Evolutionary conservation across 2,113 vertebrate genomes (phyloP).

Genomic region (Phalacrocorax carbo): DNA sequence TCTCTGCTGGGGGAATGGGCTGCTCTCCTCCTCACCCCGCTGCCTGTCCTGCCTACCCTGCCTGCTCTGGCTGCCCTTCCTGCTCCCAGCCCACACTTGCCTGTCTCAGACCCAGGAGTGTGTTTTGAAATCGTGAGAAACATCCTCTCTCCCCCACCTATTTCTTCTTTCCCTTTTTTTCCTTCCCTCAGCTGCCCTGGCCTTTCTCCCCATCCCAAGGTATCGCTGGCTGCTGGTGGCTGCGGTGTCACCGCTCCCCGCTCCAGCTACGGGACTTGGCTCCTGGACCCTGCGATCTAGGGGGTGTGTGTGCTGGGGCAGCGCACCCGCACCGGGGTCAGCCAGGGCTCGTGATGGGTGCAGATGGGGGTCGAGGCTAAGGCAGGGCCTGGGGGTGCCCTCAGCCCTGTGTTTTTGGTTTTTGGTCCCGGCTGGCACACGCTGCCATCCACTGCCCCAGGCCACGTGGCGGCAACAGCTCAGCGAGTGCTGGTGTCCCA

Average conservation of each 20-base stretch:
- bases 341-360: background rate
- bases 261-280: background rate
- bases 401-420: accelerated
- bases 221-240: background rate
- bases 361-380: accelerated
- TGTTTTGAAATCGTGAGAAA: background rate
- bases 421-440: accelerated
- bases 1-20: background rate
- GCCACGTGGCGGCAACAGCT: too few species aligned
- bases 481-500: accelerated
- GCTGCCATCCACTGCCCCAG: background rate
- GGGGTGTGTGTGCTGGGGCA: accelerated
- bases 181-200: accelerated
- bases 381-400: background rate
- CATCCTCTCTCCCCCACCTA: background rate
- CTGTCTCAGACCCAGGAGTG: background rate
- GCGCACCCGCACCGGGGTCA: accelerated
- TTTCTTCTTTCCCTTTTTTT: background rate
- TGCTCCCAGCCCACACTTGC: background rate
- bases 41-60: background rate
- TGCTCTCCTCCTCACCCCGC: accelerated
- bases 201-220: background rate
- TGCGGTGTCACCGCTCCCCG: accelerated
- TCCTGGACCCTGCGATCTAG: background rate
- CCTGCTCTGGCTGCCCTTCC: background rate